phyloP scores from a whole-genome alignment of 2,888 invertebrate genomes.

The Plagiodera versicolora region DNA sequence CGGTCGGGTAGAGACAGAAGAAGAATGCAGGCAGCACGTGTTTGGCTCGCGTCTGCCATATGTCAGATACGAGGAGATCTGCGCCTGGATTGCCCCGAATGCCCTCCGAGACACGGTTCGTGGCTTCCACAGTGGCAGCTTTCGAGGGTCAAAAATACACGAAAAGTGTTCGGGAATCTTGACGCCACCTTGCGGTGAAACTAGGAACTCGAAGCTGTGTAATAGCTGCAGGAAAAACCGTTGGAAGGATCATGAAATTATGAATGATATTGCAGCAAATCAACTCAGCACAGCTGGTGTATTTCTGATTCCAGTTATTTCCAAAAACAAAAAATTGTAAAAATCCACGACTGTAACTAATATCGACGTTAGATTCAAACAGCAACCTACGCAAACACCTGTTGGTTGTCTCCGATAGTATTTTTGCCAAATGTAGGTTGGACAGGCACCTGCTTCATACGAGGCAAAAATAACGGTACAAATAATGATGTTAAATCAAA shows the following conservation, averaged over 20 bases:
- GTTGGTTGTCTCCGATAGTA: neutral
- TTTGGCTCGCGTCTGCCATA: constrained; percentile 41
- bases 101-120: neutral
- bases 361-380: neutral
- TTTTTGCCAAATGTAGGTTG: neutral
- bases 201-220: too few relatives aligned
- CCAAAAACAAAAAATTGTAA: neutral
- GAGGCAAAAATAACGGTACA: too few relatives aligned
- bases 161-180: too few relatives aligned
- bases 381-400: neutral
- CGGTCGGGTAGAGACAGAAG: constrained; percentile 33
- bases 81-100: constrained; percentile 15
- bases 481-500: too few relatives aligned
- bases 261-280: neutral
- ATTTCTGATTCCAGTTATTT: neutral
- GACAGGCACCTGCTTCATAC: too few relatives aligned
- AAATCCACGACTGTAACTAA: neutral
- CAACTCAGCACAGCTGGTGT: neutral
- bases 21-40: constrained; percentile 36
- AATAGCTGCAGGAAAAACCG: too few relatives aligned
- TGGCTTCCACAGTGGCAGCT: neutral
- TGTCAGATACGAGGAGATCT: too few relatives aligned
- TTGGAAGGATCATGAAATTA: neutral
- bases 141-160: too few relatives aligned
- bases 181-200: too few relatives aligned